phyloP scores from a whole-genome alignment of 2,113 vertebrate species.

The Manacus vitellinus region DNA sequence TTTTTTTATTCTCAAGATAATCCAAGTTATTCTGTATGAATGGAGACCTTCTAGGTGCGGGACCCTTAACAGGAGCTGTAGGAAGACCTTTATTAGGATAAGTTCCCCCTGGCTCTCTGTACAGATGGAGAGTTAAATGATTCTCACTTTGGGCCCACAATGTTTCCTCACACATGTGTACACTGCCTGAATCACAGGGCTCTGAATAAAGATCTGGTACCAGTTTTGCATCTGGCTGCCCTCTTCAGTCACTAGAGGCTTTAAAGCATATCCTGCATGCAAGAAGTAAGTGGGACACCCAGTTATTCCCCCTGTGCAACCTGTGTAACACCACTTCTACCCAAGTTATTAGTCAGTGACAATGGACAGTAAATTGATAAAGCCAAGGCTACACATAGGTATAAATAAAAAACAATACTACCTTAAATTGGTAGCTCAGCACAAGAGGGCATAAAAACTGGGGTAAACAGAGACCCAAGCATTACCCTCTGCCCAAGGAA shows the following conservation, averaged over 20 bases:
- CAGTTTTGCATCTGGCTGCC: background rate
- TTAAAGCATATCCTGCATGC: background rate
- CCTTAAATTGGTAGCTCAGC: background rate
- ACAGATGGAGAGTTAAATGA: background rate
- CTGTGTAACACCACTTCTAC: background rate
- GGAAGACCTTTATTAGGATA: background rate
- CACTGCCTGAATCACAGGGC: background rate
- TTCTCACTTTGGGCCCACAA: background rate
- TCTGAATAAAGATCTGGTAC: background rate
- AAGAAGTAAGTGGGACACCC: background rate
- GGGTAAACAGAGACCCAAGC: background rate
- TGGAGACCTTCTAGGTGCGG: background rate
- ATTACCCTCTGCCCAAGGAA: background rate
- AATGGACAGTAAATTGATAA: background rate
- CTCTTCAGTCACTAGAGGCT: background rate
- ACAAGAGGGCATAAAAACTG: background rate
- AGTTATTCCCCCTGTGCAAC: background rate
- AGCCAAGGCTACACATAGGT: background rate
- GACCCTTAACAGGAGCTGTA: background rate
- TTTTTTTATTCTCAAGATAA: background rate
- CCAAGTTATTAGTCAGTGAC: background rate
- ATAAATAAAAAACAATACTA: slow-evolving; percentile 49
- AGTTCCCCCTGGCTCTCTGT: background rate
- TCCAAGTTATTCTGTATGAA: background rate
- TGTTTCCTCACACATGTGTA: background rate